These are phyloP conservation scores for Neria commutata DNA, from an alignment of 2,888 invertebrate genomes.

Conservation along the genomic window DNA sequence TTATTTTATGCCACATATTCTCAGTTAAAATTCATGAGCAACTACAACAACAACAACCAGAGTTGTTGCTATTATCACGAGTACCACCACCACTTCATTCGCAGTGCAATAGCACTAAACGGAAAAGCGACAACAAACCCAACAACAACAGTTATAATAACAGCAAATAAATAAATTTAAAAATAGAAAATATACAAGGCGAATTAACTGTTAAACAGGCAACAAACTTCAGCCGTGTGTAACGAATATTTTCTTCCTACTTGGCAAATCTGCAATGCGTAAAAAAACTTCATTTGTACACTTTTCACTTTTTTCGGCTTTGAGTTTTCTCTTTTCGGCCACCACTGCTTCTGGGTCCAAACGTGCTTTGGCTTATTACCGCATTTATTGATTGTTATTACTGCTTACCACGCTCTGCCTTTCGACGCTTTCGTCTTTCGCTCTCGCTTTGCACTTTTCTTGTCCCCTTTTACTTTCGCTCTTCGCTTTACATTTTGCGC, in stretches of 20 bases:
- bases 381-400: not conserved
- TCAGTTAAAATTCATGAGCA: too few species aligned
- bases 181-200: not conserved
- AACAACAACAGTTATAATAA: not conserved
- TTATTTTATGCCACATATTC: too few species aligned
- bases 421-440: not conserved
- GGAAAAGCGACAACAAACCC: not conserved
- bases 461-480: not conserved
- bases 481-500: not conserved
- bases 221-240: not conserved
- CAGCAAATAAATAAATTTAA: not conserved
- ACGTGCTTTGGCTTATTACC: too few species aligned
- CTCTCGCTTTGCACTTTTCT: not conserved
- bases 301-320: not conserved
- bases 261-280: not conserved
- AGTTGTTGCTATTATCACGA: too few species aligned
- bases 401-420: too few species aligned
- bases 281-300: not conserved
- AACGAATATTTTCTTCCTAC: conserved; percentile 6
- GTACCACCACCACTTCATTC: too few species aligned
- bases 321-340: not conserved
- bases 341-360: not conserved
- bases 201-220: not conserved
- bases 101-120: too few species aligned
- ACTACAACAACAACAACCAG: too few species aligned